These are phyloP conservation scores for Oryzias dopingdopingensis DNA, from an alignment of 2,797 vertebrate species.

Conservation along the genomic window DNA sequence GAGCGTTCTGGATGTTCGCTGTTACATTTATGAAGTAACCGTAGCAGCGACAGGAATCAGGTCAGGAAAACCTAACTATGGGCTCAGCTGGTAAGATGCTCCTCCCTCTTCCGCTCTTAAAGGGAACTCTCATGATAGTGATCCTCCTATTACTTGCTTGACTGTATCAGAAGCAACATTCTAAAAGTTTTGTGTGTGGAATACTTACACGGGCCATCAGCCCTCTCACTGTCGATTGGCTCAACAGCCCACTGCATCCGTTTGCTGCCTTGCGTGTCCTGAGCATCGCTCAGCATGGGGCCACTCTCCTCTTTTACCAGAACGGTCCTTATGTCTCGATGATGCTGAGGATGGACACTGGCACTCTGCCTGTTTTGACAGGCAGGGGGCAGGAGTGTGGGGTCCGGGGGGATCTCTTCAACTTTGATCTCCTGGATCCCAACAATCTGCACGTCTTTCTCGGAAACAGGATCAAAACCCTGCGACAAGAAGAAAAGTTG, in stretches of 20 bases:
- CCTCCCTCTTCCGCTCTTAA: too few relatives aligned
- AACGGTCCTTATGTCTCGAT: constrained; percentile 63
- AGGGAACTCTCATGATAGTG: too few relatives aligned
- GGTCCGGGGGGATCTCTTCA: constrained; percentile 55
- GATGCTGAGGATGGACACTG: constrained; percentile 41
- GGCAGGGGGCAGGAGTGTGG: constrained; percentile 1
- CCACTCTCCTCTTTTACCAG: constrained; percentile 77
- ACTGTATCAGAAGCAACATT: background rate
- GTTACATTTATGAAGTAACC: too few relatives aligned
- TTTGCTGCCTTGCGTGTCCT: constrained; percentile 34
- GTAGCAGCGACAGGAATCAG: too few relatives aligned
- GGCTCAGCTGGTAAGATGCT: too few relatives aligned
- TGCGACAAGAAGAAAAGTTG: constrained; percentile 22
- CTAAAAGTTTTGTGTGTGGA: background rate
- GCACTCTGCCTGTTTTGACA: constrained; percentile 30
- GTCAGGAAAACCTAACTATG: too few relatives aligned
- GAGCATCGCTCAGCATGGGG: constrained; percentile 47
- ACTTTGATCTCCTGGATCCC: constrained; percentile 63
- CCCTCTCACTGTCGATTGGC: constrained; percentile 46
- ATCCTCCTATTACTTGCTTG: background rate
- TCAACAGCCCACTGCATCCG: constrained; percentile 61
- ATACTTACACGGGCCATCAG: constrained; percentile 64
- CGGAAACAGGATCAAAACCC: constrained; percentile 23
- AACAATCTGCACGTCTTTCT: constrained; percentile 17
- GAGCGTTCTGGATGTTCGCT: too few relatives aligned